Conservation (phyloP, 2,888 invertebrate genomes). For the Synergus umbraculus region DNA sequence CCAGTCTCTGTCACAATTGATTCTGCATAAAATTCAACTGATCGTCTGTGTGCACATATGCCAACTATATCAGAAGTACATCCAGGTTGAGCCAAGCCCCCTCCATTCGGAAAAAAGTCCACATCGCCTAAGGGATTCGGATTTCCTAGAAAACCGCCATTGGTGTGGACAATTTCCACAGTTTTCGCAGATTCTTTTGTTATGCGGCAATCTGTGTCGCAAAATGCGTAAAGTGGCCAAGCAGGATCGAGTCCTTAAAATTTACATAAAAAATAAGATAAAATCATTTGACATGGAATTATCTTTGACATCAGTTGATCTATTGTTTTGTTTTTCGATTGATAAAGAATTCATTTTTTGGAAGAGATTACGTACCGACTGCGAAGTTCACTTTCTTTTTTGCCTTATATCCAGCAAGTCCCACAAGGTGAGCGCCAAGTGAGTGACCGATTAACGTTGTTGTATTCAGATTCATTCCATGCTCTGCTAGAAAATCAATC, state of each 20-base stretch:
- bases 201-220: constrained; percentile 56
- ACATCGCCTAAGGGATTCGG: constrained; percentile 63
- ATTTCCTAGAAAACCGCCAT: constrained; percentile 64
- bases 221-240: constrained; percentile 63
- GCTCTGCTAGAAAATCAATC: constrained; percentile 60
- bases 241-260: constrained; percentile 70
- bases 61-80: constrained; percentile 41
- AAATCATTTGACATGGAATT: not conserved
- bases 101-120: constrained; percentile 71
- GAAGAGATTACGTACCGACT: constrained; percentile 58
- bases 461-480: constrained; percentile 54
- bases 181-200: constrained; percentile 66
- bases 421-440: constrained; percentile 66
- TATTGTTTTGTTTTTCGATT: not conserved
- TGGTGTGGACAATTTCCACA: constrained; percentile 70
- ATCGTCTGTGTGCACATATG: constrained; percentile 69
- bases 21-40: constrained; percentile 68
- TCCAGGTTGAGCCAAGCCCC: constrained; percentile 61
- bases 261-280: not conserved
- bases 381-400: constrained; percentile 53
- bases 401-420: constrained; percentile 58
- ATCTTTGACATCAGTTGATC: not conserved
- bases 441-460: constrained; percentile 65
- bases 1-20: constrained; percentile 62
- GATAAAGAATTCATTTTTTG: not conserved